Base-by-base conservation (phyloP, 2,113 vertebrate species). In the Guaruba guarouba region DNA sequence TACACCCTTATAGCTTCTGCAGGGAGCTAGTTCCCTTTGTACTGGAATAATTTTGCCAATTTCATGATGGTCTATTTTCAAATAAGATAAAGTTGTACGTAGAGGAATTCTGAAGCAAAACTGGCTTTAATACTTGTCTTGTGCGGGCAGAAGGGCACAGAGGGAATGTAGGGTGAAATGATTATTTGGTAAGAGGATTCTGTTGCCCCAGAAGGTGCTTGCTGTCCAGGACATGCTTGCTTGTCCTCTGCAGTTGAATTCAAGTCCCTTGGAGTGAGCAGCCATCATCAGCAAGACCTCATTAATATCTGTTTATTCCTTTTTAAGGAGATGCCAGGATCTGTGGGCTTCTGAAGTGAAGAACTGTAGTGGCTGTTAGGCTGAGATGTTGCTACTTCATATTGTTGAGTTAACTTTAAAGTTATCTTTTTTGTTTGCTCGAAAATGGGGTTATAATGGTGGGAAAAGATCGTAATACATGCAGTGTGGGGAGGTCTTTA, bases 141-240 rank as follows among this genome's bases (percentile, higher is more conserved):
- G 17, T 74, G 51, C 1, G 3, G 37, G 33, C 52, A 87, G 66
- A 81, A 68, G 44, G 74, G 63, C 62, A 28, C 57, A 61, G 77
- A 86, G 86, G 88, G 52, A 86, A 90, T 1, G 0, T 23, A 24
- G 44, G 81, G 66, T 95, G 80, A 93, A 86, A 75, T 87, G 5
- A 82, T 91, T 81, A 64, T 59, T 87, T 90, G 87, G 3, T 95
- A 88, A 94, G 90, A 90, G 79, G 87, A 88, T 93, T 88, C 23
- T 90, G 41, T 33, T 0, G 2, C n/a, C 41, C 27, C 19, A 5
- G 33, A 74, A 76, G 66, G 49, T 5, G 1, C 31, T 73, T n/a
- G 31, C 44, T 63, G 66, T 49, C 39, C 37, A 67, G 71, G 88
- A 35, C 29, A 44, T 0, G 3, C 87, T 48, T 28, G 11, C 62